These are phyloP conservation scores for Amiota minor DNA, from an alignment of 2,888 invertebrate species.

Conservation along the genomic window DNA sequence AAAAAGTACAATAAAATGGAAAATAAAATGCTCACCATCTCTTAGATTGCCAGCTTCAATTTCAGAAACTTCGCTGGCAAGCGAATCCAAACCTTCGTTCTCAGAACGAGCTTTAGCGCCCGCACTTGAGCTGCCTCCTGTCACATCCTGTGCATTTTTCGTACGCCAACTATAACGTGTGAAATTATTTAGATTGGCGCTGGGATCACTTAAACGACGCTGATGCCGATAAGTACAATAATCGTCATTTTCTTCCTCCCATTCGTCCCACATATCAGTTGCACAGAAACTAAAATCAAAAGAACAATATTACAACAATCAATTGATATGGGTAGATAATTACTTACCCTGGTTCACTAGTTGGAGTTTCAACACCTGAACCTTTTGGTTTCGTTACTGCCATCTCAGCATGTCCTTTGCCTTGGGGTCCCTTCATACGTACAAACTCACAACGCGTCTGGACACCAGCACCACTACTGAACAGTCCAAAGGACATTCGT, in stretches of 20 bases:
- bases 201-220: slow-evolving; percentile 90
- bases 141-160: slow-evolving; percentile 75
- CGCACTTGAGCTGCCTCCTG: slow-evolving; percentile 76
- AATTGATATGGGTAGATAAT: background rate
- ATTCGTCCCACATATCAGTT: slow-evolving; percentile 93
- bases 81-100: slow-evolving; percentile 90
- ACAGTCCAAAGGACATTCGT: slow-evolving; percentile 94
- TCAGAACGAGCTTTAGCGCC: slow-evolving; percentile 90
- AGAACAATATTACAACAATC: background rate
- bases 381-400: slow-evolving; percentile 94
- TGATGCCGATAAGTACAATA: slow-evolving; percentile 87
- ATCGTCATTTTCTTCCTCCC: slow-evolving; percentile 91
- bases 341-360: slow-evolving; percentile 85
- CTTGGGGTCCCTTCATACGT: slow-evolving; percentile 97
- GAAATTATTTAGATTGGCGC: slow-evolving; percentile 89
- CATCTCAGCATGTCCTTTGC: slow-evolving; percentile 98
- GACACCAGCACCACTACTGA: slow-evolving; percentile 81
- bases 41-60: slow-evolving; percentile 94
- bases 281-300: slow-evolving; percentile 77
- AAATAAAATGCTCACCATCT: slow-evolving; percentile 79
- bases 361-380: slow-evolving; percentile 95
- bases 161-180: slow-evolving; percentile 87
- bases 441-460: slow-evolving; percentile 96
- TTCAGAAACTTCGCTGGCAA: slow-evolving; percentile 88
- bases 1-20: background rate